Base-by-base conservation (phyloP, 2,113 vertebrate species). In the Ornithorhynchus anatinus region DNA sequence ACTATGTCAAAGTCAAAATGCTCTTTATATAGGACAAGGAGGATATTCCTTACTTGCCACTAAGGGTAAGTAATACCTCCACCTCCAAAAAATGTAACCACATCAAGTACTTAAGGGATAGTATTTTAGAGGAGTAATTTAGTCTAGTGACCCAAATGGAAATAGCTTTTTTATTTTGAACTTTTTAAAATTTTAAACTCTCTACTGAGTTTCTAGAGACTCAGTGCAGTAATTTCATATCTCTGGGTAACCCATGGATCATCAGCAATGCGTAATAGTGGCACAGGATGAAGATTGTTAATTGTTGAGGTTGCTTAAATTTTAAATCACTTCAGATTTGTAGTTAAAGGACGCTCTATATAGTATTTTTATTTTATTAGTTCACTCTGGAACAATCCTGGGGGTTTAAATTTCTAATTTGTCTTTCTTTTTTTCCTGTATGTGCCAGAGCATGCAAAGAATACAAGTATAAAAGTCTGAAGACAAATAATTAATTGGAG, bases 381-480 rank as follows among this genome's bases (percentile, higher is more conserved):
- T 1, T 10, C 67, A 73, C 32, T 44, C 45, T 48, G 69, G 27
- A 40, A 5, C 22, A 61, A 48, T 2, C 29, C 59, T 37, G 39
- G 22, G 40, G 67, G 20, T 15, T 79, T 42, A 67, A 76, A 57
- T 54, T 77, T 70, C 23, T 9, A 33, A 6, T 70, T 75, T 68
- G 25, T 62, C 60, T 10, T 50, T 44, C 22, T 23, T 50, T 61
- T 68, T 47, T 52, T 9, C 3, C 25, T 37, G 10, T 8, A 44
- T 38, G 6, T 61, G 20, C 7, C 50, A 79, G 51, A 58, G 25
- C 23, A 5, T 25, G 20, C 48, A 29, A 65, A 20, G 8, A 67
- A 32, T 38, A 47, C 3, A 60, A n/a, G 29, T 29, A 10, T 47
- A 42, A 16, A 51, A 63, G 6, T 25, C 14, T 45, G n/a, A 67